Percentiles rank a stretch among this genome's conserved stretches.
phyloP scores from a whole-genome alignment of 2,797 vertebrate species.

The Rousettus madagascariensis region DNA sequence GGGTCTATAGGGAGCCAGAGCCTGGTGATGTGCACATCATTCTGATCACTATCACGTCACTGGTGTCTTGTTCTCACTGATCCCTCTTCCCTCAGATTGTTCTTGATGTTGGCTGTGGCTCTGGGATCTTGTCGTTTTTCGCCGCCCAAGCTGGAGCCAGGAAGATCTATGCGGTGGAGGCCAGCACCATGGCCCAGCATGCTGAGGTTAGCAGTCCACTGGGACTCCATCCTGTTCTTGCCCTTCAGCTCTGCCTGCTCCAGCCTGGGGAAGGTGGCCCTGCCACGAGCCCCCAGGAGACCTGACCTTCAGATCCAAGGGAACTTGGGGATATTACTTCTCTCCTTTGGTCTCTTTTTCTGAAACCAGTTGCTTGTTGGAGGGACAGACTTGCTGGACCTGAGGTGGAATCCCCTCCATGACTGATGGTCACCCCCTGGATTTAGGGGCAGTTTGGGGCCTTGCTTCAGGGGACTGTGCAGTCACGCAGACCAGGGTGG shows the following conservation, averaged over 20 bases:
- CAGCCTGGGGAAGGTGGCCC: not conserved
- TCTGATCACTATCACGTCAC: not conserved
- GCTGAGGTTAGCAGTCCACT: conserved; percentile 88
- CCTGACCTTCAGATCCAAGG: not conserved
- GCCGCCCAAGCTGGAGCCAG: conserved; percentile 96
- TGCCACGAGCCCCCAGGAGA: not conserved
- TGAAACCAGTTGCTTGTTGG: not conserved
- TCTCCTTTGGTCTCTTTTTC: not conserved
- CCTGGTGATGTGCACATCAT: accelerated
- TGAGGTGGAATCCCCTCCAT: not conserved
- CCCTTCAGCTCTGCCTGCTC: no score
- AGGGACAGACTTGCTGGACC: not conserved
- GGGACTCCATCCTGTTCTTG: accelerated
- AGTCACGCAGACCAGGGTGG: not conserved
- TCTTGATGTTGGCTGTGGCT: conserved; percentile 96
- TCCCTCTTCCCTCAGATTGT: conserved; percentile 87
- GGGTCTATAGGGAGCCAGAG: not conserved
- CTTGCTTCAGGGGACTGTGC: not conserved
- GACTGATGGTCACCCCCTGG: no score
- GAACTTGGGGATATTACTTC: not conserved
- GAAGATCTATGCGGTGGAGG: conserved; percentile 97
- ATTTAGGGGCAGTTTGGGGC: not conserved
- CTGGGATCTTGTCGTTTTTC: conserved; percentile 97
- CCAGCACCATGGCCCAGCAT: conserved; percentile 98
- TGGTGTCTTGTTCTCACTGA: not conserved